phyloP scores from a whole-genome alignment of 2,797 vertebrate species.

The Hafferia zeledoni region DNA sequence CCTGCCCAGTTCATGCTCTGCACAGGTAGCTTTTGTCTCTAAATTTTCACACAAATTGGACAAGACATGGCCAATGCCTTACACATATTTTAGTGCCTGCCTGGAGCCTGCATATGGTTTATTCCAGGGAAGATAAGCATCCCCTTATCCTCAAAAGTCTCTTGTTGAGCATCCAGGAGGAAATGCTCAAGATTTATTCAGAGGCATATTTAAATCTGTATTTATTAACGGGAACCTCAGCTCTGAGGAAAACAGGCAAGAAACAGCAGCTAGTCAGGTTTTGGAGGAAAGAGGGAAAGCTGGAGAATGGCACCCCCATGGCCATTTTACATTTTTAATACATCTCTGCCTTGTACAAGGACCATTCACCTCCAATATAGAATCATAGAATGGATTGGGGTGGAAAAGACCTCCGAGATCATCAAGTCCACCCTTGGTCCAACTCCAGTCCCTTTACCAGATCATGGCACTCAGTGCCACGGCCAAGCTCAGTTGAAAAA shows the following conservation, averaged over 20 bases:
- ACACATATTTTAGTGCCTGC: background rate
- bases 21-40: background rate
- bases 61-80: background rate
- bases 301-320: fast-evolving
- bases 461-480: too few relatives aligned
- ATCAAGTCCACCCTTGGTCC: too few relatives aligned
- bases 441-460: too few relatives aligned
- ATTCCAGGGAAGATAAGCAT: background rate
- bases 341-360: background rate
- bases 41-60: slow-evolving; percentile 2
- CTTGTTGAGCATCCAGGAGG: background rate
- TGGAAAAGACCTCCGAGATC: too few relatives aligned
- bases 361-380: background rate
- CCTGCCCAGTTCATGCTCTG: background rate
- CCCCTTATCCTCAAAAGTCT: background rate
- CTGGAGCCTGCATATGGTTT: background rate
- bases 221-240: background rate
- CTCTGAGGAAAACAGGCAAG: background rate
- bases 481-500: too few relatives aligned
- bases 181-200: background rate
- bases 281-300: background rate
- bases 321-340: background rate
- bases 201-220: background rate
- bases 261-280: background rate
- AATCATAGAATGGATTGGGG: too few relatives aligned